Evolutionary conservation across 2,888 invertebrate species (phyloP).

Genomic region (Scrobipalpa atriplicella): DNA sequence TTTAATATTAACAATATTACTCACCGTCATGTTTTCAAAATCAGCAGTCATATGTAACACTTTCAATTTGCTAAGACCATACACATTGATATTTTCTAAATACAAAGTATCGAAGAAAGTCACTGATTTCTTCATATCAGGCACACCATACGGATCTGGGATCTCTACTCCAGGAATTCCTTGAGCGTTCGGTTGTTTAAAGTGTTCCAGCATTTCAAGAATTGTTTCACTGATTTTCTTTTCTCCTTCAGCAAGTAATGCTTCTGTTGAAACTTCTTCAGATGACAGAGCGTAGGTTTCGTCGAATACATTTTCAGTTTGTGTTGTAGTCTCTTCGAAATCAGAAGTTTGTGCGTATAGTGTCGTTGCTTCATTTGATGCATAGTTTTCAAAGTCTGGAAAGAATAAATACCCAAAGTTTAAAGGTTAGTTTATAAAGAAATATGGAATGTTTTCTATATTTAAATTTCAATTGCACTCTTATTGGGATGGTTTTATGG

Average conservation of each 20-base stretch:
- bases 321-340: constrained; percentile 11
- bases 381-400: background rate
- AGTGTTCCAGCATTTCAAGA: constrained; percentile 85
- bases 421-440: too few relatives aligned
- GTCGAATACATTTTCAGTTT: constrained; percentile 1
- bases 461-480: too few relatives aligned
- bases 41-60: constrained; percentile 32
- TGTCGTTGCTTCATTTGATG: background rate
- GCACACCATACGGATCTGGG: constrained; percentile 82
- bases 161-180: constrained; percentile 86
- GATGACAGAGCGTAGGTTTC: constrained; percentile 17
- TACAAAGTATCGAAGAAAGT: constrained; percentile 61
- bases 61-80: constrained; percentile 87
- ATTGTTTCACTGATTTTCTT: constrained; percentile 86
- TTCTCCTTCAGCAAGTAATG: constrained; percentile 61
- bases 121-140: constrained; percentile 17
- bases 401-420: too few relatives aligned
- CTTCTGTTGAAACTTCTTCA: constrained; percentile 20
- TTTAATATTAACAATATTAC: background rate
- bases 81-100: constrained; percentile 84
- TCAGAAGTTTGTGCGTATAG: background rate
- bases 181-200: constrained; percentile 87
- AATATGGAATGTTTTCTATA: too few relatives aligned
- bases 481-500: too few relatives aligned
- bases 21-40: constrained; percentile 26